Evolutionary conservation across 53 echinoderm and acorn worm genomes (phyloP), one percentile per base, ranked within the genome.

Genomic region (Holothuria scabra): DNA sequence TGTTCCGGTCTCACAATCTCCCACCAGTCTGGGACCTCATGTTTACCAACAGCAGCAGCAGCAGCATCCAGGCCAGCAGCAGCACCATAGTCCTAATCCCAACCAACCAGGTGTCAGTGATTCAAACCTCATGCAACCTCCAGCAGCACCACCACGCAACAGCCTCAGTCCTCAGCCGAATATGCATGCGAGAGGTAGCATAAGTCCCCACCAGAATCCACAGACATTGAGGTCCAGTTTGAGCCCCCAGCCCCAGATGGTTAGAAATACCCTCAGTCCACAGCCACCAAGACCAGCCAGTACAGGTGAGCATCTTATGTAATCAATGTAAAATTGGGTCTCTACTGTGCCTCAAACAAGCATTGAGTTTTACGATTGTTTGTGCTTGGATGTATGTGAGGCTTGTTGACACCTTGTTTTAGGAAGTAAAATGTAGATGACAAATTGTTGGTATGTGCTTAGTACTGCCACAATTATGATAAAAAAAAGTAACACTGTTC

Each of bases 231-330:
- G 96, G 68, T 93, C 91, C 71, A 96, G 96, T 67, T 86, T 93
- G 29, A 96, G 96, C 57, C 96, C 96, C 28, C 96, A 96, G 85
- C 96, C 96, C 28, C 93, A 93, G 86, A 88, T 96, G 89, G 85
- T 74, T 46, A 82, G 96, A 82, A 92, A 90, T 60, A 90, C 91
- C 28, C 86, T 96, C 41, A 93, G 93, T 46, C 96, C 96, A 25
- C 92, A 93, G 59, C 96, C 96, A 29, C 96, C 96, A 66, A 89
- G 96, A 74, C 96, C 96, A 71, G 93, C 93, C 86, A 93, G 93
- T 85, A 96, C 96, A 93, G 96, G 96, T 96, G 85, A 87, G 91
- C 48, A 48, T 48, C 11, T 8, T 48, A 48, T 8, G 72, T 12
- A 13, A 33, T 26, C 10, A 22, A 18, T 14, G 34, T 81, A 11